Conservation (phyloP, 2,797 vertebrate genomes). For the Halcyon badia region DNA sequence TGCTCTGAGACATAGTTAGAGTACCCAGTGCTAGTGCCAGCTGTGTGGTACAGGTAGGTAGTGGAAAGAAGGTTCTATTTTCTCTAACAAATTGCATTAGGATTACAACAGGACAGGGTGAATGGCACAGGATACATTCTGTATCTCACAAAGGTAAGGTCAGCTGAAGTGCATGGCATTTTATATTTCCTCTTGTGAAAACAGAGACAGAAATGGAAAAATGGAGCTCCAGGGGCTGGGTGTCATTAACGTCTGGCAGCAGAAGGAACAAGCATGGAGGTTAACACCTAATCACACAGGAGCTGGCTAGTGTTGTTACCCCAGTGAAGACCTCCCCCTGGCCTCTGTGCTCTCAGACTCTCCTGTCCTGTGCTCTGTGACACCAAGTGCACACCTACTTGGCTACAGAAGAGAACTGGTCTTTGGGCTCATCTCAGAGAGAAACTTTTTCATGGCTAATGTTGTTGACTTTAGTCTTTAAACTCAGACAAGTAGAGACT, state of each 20-base stretch:
- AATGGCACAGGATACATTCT: background rate
- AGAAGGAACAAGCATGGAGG: slow-evolving; percentile 28
- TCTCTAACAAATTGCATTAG: slow-evolving; percentile 30
- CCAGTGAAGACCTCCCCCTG: background rate
- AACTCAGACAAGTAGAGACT: background rate
- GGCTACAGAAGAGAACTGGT: background rate
- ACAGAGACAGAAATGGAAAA: slow-evolving; percentile 42
- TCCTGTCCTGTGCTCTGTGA: background rate
- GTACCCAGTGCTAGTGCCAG: background rate
- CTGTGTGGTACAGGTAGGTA: background rate
- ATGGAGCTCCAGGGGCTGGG: background rate
- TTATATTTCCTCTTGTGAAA: slow-evolving; percentile 48
- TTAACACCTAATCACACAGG: slow-evolving; percentile 15
- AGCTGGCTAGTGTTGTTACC: slow-evolving; percentile 5
- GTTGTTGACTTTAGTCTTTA: background rate
- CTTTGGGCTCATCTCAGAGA: background rate
- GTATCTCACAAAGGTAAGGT: slow-evolving; percentile 35
- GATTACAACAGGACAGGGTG: background rate
- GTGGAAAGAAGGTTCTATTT: slow-evolving; percentile 18
- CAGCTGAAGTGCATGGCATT: slow-evolving; percentile 33
- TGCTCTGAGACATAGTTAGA: background rate
- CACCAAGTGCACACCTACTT: background rate
- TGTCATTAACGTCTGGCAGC: slow-evolving; percentile 15
- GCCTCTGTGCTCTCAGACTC: background rate
- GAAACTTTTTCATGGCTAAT: background rate